Base-by-base conservation (phyloP, 2,888 invertebrate species). In the Sesamia inferens region DNA sequence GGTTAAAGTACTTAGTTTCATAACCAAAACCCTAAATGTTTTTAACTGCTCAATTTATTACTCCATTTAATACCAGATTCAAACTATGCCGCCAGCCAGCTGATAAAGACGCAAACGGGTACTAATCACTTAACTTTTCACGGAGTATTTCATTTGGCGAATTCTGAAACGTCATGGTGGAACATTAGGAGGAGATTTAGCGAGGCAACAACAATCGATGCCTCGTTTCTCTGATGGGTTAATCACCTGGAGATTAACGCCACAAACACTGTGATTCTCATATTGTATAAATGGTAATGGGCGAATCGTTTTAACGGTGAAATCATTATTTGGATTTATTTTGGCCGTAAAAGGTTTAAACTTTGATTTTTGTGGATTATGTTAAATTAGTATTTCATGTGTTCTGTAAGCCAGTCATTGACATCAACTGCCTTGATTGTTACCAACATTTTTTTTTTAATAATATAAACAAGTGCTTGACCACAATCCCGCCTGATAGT, bases 71-170 rank as follows among this genome's bases (percentile, higher is more conserved):
- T 44, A 54, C 44, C 55, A 63, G 47, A 68, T 79, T 57, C 64
- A 63, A 84, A 84, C 78, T 85, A 79, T 81, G 75, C 71, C 59
- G 42, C 74, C 62, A 51, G 75, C 31, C 66, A 68, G 61, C 73
- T 70, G 79, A 75, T 82, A 67, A 76, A 83, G 76, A 78, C 70
- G 57, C 63, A 66, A 85, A 78, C 62, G 68, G 71, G 64, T 71
- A 59, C 73, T 88, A 88, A 88, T 88, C 83, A 79, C 83, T 76
- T 76, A 87, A 88, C 81, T 88, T 89, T 85, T 71, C 66, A 77
- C 72, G 68, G 71, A 78, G 70, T 80, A 78, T 85, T 84, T 76
- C 76, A 74, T 72, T 76, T 79, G 70, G 73, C 74, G 86, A 76
- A 84, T 86, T 86, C 68, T 75, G 75, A 68, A 71, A 55, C 74